Evolutionary conservation across 2,888 invertebrate species (phyloP).

Genomic region (Harpalus rufipes): DNA sequence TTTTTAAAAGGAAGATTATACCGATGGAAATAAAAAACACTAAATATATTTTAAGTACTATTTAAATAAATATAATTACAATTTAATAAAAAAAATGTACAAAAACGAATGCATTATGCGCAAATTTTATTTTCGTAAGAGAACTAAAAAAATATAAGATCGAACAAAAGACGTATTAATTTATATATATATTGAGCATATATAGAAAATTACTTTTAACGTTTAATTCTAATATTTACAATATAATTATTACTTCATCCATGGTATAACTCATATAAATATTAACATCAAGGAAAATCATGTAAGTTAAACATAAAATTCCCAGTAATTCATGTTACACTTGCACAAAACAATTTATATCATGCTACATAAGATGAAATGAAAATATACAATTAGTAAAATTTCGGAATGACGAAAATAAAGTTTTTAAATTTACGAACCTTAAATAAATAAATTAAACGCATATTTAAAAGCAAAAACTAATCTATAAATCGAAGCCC

Average conservation of each 20-base stretch:
- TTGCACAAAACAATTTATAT: constrained; percentile 12
- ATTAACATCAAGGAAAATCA: constrained; percentile 33
- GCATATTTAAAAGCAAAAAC: constrained; percentile 33
- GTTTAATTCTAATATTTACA: constrained; percentile 62
- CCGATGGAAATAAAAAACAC: no score
- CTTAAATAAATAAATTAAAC: constrained; percentile 56
- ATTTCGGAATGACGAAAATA: constrained; percentile 59
- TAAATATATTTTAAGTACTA: background rate
- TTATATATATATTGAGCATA: constrained; percentile 64
- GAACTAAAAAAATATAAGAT: constrained; percentile 28
- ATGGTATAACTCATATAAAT: constrained; percentile 33
- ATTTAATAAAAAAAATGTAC: background rate
- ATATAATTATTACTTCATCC: constrained; percentile 54
- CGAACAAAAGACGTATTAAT: constrained; percentile 45
- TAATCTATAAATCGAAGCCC: constrained; percentile 36
- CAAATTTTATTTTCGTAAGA: constrained; percentile 14
- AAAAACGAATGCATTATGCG: constrained; percentile 6
- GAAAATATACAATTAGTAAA: constrained; percentile 53
- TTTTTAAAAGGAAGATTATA: no score
- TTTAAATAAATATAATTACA: background rate
- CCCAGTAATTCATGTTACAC: constrained; percentile 24
- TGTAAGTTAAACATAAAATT: constrained; percentile 45
- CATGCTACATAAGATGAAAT: constrained; percentile 26
- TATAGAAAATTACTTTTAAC: constrained; percentile 64
- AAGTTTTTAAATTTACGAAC: constrained; percentile 25